Evolutionary conservation across 1,140 invertebrate genomes (phyloP), one percentile per base, ranked within the genome.

Genomic region (Trissolcus basalis): DNA sequence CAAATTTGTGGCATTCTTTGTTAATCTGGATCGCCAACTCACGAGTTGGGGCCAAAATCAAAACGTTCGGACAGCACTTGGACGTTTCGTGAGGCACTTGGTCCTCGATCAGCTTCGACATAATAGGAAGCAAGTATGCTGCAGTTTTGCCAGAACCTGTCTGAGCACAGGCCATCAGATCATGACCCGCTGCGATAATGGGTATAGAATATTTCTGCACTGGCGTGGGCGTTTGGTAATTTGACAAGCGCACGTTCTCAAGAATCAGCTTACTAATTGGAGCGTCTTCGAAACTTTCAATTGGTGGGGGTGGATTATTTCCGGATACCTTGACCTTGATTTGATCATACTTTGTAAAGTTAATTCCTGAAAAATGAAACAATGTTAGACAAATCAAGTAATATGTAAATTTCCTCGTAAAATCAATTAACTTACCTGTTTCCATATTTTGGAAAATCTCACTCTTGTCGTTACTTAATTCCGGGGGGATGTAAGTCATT

Each of bases 81-180:
- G 16, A 41, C 0, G 56, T 58, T 5, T 63, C 64, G 1, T 14
- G 11, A 0, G 32, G 16, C 0, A 54, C 41, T 0, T 49, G 2
- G 0, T 69, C 19, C 0, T 91, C 91, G 45, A 68, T 50, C 70
- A 87, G 50, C 0, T 91, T 87, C 15, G 90, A 86, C 10, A 97
- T 79, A n/a, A 98, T 96, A 0, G 97, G 97, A 13, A 99, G 81
- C 4, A 98, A 82, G 81, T 97, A 99, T 0, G 97, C 97, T 3
- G 96, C 96, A 10, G 96, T 98, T 91, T 99, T 99, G 35, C 98
- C 98, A 0, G 96, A 98, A 0, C 98, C 98, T 39, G 98, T 99
- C 87, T 99, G 97, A 0, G 98, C 97, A 86, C 97, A 99, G 0
- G 93, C 97, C 97, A 99, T 99, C 7, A 99, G 79, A 89, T 99